Evolutionary conservation across 1,140 invertebrate genomes (phyloP).

Genomic region (Coelopa frigida): DNA sequence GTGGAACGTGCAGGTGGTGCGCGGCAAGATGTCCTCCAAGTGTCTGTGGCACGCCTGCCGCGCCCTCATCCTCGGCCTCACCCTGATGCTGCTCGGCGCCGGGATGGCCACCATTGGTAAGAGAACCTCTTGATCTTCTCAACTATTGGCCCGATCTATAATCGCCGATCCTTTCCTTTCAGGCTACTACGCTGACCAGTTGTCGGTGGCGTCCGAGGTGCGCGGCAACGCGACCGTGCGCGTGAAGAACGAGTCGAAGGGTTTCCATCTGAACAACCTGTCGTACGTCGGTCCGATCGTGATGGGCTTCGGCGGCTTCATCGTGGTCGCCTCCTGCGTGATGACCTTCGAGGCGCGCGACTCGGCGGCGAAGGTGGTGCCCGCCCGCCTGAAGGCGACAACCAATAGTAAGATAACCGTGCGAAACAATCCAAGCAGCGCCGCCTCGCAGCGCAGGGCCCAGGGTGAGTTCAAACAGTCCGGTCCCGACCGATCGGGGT

Average conservation of each 20-base stretch:
- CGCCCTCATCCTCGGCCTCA: conserved; percentile 71
- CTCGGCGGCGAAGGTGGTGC: conserved; percentile 78
- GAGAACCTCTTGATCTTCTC: conserved; percentile 10
- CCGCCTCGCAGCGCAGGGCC: conserved; percentile 39
- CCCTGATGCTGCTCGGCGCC: conserved; percentile 76
- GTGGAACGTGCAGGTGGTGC: conserved; percentile 64
- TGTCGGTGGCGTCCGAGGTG: conserved; percentile 67
- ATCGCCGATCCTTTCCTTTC: conserved; percentile 4
- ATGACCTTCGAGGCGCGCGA: conserved; percentile 89
- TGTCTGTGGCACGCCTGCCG: conserved; percentile 87
- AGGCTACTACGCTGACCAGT: conserved; percentile 78
- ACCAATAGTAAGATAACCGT: conserved; percentile 31
- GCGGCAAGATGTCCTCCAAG: conserved; percentile 74
- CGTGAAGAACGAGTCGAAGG: conserved; percentile 70
- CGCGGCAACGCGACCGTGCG: conserved; percentile 67
- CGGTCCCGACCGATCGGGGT: too few relatives aligned
- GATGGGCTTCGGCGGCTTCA: conserved; percentile 89
- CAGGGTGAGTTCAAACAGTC: conserved; percentile 44
- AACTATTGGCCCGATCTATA: background rate
- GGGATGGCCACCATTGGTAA: conserved; percentile 86
- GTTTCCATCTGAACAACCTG: conserved; percentile 81
- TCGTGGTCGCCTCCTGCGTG: conserved; percentile 88
- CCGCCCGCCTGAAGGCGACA: conserved; percentile 59
- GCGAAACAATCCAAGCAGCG: conserved; percentile 43
- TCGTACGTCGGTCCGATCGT: conserved; percentile 87